Conservation (phyloP, 2,113 vertebrate genomes). For the Grallaria varia region DNA sequence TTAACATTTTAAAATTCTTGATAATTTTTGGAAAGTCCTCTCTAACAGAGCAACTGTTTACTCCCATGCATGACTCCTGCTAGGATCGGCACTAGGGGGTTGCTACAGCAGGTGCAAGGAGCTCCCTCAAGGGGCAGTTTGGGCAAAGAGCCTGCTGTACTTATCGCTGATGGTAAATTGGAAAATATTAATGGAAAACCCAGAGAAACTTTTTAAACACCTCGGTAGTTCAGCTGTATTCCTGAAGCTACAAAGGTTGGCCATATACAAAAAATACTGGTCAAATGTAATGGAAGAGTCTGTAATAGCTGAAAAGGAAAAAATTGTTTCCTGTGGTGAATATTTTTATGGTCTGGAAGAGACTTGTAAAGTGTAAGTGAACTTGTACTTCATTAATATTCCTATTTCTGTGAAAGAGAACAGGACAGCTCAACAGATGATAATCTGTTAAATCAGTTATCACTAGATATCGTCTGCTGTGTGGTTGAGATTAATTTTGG, state of each 20-base stretch:
- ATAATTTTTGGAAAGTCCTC: not conserved
- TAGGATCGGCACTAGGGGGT: not conserved
- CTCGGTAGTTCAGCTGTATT: not conserved
- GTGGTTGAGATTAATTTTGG: not conserved
- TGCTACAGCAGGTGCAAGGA: not conserved
- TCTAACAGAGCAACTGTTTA: not conserved
- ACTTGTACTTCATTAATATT: not conserved
- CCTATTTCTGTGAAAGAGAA: not conserved
- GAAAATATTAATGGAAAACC: not conserved
- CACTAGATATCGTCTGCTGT: rapidly evolving
- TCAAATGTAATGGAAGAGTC: not conserved
- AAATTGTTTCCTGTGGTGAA: not conserved
- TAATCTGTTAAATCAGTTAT: not conserved
- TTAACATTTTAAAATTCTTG: not conserved
- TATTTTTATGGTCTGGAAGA: not conserved
- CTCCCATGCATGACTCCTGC: not conserved
- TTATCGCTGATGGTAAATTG: not conserved
- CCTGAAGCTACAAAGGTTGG: not conserved
- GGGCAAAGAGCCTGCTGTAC: not conserved
- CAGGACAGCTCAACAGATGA: not conserved
- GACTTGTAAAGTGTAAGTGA: not conserved
- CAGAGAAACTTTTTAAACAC: not conserved
- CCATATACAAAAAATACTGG: not conserved
- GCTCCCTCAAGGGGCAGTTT: not conserved
- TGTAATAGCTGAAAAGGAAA: not conserved